Base-by-base conservation (phyloP, 2,797 vertebrate genomes). In the Calcarius lapponicus region DNA sequence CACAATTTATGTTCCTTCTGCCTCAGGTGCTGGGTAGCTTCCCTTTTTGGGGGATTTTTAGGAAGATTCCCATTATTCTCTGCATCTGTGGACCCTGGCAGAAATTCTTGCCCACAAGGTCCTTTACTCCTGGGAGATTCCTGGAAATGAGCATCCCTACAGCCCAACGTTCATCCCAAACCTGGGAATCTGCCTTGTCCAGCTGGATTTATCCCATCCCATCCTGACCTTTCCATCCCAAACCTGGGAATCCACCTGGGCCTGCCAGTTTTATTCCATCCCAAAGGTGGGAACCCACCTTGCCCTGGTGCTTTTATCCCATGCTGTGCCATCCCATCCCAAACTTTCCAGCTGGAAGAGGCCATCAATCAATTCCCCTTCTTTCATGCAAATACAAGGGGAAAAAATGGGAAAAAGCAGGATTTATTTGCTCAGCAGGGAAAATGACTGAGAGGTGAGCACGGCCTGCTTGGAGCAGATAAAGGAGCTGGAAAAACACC, bases 391-490 rank as follows among this genome's bases (percentile, higher is more conserved):
- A 92, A 95, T 86, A 73, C 18, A 70, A 95, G 79, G 80, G 11
- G 11, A 2, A 10, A 47, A 34, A 42, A 45, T 5, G 40, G 9
- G 19, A 40, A 84, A 94, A 36, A 6, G 42, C 3, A 66, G 75
- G 81, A 96, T 95, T 76, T 96, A 94, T 97, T 97, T 98, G 96
- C 96, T 62, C 82, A 96, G 93, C 56, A 57, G 31, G 61, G 42
- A 91, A 91, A 84, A 93, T 91, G 86, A 60, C 84, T 95, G 95
- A 67, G 95, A 97, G 97, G 97, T 97, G 97, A 98, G 89, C 82
- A 25, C 0, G 25, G 97, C 95, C 98, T 99, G 99, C 98, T 98
- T 92, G 95, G 97, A 93, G 97, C 97, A 99, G 99, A 99, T 99
- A 99, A 99, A 99, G 98, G 98, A 96, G 36, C 95, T 96, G 96